Percentiles rank a stretch among this genome's conserved stretches.
phyloP scores from a whole-genome alignment of 2,797 vertebrate species.

The Catamblyrhynchus diadema region DNA sequence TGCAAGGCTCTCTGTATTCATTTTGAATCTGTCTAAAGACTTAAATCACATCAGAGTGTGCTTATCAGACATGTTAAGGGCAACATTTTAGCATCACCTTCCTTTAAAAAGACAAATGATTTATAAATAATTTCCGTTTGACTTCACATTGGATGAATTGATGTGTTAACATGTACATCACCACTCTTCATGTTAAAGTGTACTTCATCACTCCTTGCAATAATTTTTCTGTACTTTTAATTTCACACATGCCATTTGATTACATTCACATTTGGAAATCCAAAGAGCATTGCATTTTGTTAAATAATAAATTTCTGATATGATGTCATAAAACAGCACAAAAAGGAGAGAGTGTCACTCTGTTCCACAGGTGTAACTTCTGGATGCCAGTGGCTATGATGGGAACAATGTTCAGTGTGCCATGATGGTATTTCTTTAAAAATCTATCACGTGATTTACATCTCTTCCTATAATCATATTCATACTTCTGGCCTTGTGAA shows the following conservation, averaged over 20 bases:
- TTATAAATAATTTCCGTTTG: background rate
- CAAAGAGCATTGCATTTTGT: background rate
- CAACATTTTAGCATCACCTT: slow-evolving; percentile 2
- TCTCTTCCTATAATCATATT: background rate
- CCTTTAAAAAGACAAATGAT: slow-evolving; percentile 31
- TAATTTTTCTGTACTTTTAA: background rate
- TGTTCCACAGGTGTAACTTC: background rate
- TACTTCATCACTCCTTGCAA: background rate
- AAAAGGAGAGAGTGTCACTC: background rate
- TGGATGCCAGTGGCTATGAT: background rate
- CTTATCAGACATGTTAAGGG: slow-evolving; percentile 36
- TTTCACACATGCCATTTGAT: slow-evolving; percentile 4
- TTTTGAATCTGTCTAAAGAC: background rate
- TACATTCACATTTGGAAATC: background rate
- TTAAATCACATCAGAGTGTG: slow-evolving; percentile 16
- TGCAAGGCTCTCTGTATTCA: slow-evolving; percentile 1
- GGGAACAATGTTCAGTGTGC: background rate
- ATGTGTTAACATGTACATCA: background rate
- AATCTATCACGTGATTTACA: background rate
- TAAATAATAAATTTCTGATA: background rate
- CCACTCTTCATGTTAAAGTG: background rate
- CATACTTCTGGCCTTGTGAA: background rate
- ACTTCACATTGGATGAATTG: slow-evolving; percentile 10
- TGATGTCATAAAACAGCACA: background rate
- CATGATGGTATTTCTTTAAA: background rate